Evolutionary conservation across 2,888 invertebrate genomes (phyloP), one percentile per base, ranked within the genome.

Genomic region (Drosophila limbata): DNA sequence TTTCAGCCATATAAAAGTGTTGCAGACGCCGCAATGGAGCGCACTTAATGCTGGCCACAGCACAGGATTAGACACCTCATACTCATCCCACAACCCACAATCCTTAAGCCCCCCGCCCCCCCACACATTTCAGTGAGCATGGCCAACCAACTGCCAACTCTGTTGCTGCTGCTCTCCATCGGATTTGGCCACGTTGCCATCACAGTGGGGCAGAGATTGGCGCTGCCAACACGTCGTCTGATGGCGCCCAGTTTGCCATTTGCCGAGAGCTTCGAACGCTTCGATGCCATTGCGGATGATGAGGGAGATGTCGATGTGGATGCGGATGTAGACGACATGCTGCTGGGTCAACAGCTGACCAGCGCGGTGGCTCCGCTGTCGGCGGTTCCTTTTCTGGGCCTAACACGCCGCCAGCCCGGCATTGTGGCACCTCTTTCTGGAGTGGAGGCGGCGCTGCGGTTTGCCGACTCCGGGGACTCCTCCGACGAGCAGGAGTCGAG

Each of bases 251-350:
- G 59, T n/a, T 39, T 66, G 0, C 64, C 39, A 11, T 76, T 67
- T 40, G 80, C 67, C 31, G 88, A 84, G 40, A 88, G 84, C 50
- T 84, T 87, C 45, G 84, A 84, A 57, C 55, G 55, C 21, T 73
- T 87, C n/a, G 81, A 70, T n/a, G 50, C 25, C n/a, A 37, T 37
- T 17, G 61, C 31, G n/a, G 63, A 35, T 1, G 40, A 6, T 31
- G 70, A 47, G 17, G 15, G 6, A 25, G 45, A 52, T 33, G 10
- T 1, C 1, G 59, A 59, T 10, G n/a, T 2, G 4, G 57, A 45
- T 9, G 19, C 4, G 10, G 11, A 19, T 10, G 19, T 4, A 4
- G 19, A 19, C 11, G 33, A 3, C 2, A 3, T 2, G 28, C 53
- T 87, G 8, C 19, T 84, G 28, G 71, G 83, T 1, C 66, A 78